Base-by-base conservation (phyloP, 1,140 invertebrate genomes). In the Brachionus manjavacas region DNA sequence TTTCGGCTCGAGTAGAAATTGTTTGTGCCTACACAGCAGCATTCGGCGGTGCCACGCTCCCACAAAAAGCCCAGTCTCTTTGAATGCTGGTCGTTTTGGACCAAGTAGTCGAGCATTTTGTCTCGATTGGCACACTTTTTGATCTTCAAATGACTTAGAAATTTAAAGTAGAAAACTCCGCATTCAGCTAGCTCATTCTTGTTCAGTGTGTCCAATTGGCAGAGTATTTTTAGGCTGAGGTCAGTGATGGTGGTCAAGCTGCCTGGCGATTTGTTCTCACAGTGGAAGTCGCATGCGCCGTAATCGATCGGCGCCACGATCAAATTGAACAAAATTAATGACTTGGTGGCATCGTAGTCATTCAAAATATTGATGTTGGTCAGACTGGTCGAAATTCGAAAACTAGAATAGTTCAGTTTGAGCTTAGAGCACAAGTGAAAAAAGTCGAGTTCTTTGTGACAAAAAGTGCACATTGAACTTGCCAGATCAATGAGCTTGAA, bases 81-180 rank as follows among this genome's bases (percentile, higher is more conserved):
- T 14, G 41, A 9, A 25, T 49, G 6, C 25, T 76, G 8, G 31
- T 76, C 72, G 14, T 9, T 6, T 52, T 76, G 23, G 3, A 2
- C 4, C 11, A 76, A 25, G 49, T 28, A 76, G 23, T 31, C 14
- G 7, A 76, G 4, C n/a, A 72, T 20, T 72, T 72, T 41, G 6
- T 72, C 31, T 9, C 16, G 14, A 11, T 41, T 6, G 41, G 20
- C 39, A 8, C 11, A 23, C 9, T 60, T 16, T 4, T 76, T 25
- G 8, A 49, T 76, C 31, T 76, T 76, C 12, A 49, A 76, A 49
- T 49, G 7, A 31, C 41, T 76, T 12, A 49, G 1, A 52, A 49
- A 76, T 76, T 76, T 76, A 28, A 76, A 76, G 28, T 76, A 76
- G 31, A 76, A 76, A 76, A 46, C 11, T 28, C 72, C 72, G 28